These are phyloP conservation scores for Smutsia temminckii DNA, from an alignment of 2,797 vertebrate genomes.

Conservation along the genomic window DNA sequence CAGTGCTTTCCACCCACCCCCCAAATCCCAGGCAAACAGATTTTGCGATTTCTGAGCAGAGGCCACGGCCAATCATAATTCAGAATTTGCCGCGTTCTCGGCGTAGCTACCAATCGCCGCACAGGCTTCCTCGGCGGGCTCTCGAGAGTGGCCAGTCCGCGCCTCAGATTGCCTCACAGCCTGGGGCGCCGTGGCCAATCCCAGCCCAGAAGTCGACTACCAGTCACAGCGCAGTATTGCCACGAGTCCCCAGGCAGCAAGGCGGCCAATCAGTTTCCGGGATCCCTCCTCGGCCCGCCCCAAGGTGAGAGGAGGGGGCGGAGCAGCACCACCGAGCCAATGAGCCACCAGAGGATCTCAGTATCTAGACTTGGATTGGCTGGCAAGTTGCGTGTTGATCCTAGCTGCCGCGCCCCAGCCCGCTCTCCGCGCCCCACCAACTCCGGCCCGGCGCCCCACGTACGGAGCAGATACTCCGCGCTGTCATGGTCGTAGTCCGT, in stretches of 20 bases:
- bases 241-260: neutral
- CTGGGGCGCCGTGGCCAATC: neutral
- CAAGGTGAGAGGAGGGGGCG: slow-evolving; percentile 11
- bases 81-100: slow-evolving; percentile 50
- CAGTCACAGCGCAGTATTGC: neutral
- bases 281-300: neutral
- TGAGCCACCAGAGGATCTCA: neutral
- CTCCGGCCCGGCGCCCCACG: slow-evolving; percentile 76
- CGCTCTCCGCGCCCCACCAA: fast-evolving
- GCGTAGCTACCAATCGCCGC: slow-evolving; percentile 17
- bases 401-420: neutral
- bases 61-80: slow-evolving; percentile 53
- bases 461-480: slow-evolving; percentile 95
- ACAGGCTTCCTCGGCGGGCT: slow-evolving; percentile 1
- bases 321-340: neutral
- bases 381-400: neutral
- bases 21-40: slow-evolving; percentile 22
- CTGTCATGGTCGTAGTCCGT: slow-evolving; percentile 97
- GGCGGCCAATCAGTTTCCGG: neutral
- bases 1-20: neutral
- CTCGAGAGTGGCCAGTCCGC: neutral
- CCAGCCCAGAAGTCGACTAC: neutral
- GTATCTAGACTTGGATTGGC: neutral
- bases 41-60: slow-evolving; percentile 29
- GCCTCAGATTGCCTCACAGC: neutral